Percentiles rank a stretch among this genome's conserved stretches.
Evolutionary conservation across 2,113 vertebrate species (phyloP).

Genomic region (Helogale parvula): DNA sequence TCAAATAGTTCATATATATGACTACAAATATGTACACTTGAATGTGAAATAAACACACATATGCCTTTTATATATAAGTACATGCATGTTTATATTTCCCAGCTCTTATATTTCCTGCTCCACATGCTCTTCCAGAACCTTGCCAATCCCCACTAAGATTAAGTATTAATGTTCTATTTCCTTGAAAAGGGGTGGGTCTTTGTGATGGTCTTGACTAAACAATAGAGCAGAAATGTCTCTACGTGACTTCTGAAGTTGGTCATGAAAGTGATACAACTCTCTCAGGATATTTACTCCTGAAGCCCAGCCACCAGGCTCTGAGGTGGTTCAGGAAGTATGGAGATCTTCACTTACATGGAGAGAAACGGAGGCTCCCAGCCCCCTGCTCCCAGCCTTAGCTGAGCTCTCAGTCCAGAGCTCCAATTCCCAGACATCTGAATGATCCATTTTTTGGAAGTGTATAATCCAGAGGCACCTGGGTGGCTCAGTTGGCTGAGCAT

Average conservation of each 20-base stretch:
- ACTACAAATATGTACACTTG: not conserved
- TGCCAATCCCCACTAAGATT: not conserved
- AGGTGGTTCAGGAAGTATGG: not conserved
- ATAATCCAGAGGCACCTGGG: too few relatives aligned
- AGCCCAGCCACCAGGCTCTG: not conserved
- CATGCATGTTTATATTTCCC: not conserved
- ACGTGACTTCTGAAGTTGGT: not conserved
- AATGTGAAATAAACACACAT: not conserved
- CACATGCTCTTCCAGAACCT: not conserved
- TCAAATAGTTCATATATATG: not conserved
- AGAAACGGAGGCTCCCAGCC: not conserved
- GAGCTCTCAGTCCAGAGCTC: not conserved
- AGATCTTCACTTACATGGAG: not conserved
- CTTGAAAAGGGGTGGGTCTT: not conserved
- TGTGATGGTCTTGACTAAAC: not conserved
- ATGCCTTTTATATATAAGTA: not conserved
- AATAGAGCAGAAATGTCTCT: not conserved
- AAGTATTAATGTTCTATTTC: not conserved
- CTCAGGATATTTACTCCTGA: not conserved
- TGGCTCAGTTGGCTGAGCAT: too few relatives aligned
- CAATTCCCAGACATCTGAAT: not conserved
- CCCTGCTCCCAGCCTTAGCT: not conserved
- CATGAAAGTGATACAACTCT: not conserved
- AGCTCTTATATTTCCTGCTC: not conserved
- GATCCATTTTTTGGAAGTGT: not conserved